Base-by-base conservation (phyloP, 2,888 invertebrate genomes). In the Belgica antarctica region DNA sequence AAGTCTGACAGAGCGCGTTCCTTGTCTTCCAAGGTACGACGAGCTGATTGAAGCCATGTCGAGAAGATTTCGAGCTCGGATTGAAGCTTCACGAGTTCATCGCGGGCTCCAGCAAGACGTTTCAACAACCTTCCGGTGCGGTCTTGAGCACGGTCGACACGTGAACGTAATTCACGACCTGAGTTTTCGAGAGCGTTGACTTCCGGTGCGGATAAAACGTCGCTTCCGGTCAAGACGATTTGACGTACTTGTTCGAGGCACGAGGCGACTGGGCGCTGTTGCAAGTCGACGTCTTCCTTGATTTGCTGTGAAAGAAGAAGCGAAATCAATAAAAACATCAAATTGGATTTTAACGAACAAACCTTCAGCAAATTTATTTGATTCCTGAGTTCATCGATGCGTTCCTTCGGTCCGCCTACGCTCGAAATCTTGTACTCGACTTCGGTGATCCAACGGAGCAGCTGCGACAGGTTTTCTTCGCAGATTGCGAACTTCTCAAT, bases 401-500 rank as follows among this genome's bases (percentile, higher is more conserved):
- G 89, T 79, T 96, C 95, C 75, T 89, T 89, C 47, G 92, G 90
- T 12, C 92, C 88, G 75, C 92, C 92, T 77, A 94, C 92, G 73
- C 88, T 87, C 57, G 94, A 90, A 74, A 96, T 83, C 75, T 89
- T 86, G 73, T 89, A 88, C 80, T 96, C 95, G 7, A 94, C 84
- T 72, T 89, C 89, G 24, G 86, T 85, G 74, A 96, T 89, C 94
- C 94, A 95, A 79, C 90, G 89, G 75, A 94, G 83, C 71, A 95
- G 83, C 78, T 91, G 91, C 72, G 88, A 87, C 71, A 94, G 83
- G 47, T 89, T 90, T 79, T 94, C 92, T 80, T 93, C 92, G 81
- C 94, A 94, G 75, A 92, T 84, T 78, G 90, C 90, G 84, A 94
- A 95, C 81, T 94, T 94, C 80, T 95, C 95, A 82, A 94, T 92